Evolutionary conservation across 2,113 vertebrate genomes (phyloP), one percentile per base, ranked within the genome.

Genomic region (Etheostoma spectabile): DNA sequence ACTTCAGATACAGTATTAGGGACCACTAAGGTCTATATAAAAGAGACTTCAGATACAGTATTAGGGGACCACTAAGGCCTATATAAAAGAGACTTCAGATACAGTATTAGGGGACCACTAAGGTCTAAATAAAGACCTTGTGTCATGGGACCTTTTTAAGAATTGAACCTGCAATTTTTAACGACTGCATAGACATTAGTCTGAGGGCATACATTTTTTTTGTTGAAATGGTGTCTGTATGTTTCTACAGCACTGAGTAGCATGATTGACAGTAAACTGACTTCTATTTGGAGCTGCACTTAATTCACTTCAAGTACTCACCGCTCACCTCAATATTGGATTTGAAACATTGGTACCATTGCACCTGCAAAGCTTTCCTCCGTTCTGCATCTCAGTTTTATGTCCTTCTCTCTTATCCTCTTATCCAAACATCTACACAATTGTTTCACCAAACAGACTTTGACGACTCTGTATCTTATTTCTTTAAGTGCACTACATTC

Each of bases 401-500:
- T 71, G 60, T 45, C 18, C 57, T 15, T 77, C 19, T 75, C 27
- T 82, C 68, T 82, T 6, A 68, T 1, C 3, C 4, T 6, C 55
- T 27, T 45, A 10, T 27, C 3, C 16, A 61, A 12, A 66, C 14
- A 27, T 61, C 68, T 60, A 68, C 60, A 66, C 65, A 77, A 48
- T 74, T 69, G 64, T 80, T 74, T 22, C 63, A 73, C 45, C 18
- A 4, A 35, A 33, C 24, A 68, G 6, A 56, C 74, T 80, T 66
- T 51, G 69, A 75, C 42, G 19, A 61, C 68, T 86, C 67, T 16
- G 51, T 79, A 73, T 80, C 61, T 77, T 45, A 73, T 15, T 57
- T 68, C 52, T 85, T 85, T 65, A 75, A 83, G 86, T 85, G 79
- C 65, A 24, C 77, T 55, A 42, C 67, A 45, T 82, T 79, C 72